Conservation (phyloP, 2,888 invertebrate species). For the Aradus depressus region DNA sequence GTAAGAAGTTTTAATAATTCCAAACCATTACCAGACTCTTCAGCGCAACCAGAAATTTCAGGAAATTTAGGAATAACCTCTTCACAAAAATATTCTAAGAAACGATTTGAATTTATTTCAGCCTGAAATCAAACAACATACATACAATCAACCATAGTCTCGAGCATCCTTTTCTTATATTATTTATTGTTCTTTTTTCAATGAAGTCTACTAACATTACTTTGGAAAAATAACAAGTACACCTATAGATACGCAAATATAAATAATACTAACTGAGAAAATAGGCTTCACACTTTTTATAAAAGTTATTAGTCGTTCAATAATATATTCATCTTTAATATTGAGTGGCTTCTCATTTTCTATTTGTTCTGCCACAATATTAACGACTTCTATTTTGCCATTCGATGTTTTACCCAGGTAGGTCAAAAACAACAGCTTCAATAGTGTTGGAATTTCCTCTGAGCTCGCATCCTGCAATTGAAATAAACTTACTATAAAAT, state of each 20-base stretch:
- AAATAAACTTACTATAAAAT: conserved; percentile 14
- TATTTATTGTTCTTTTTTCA: not conserved
- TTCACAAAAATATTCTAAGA: conserved; percentile 72
- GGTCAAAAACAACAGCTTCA: conserved; percentile 73
- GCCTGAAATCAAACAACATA: conserved; percentile 23
- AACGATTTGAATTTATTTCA: conserved; percentile 52
- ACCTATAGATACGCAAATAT: not conserved
- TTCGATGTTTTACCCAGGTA: conserved; percentile 66
- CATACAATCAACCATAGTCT: no score
- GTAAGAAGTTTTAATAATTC: conserved; percentile 78
- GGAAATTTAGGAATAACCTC: conserved; percentile 64
- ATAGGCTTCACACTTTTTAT: conserved; percentile 73
- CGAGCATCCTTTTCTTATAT: no score
- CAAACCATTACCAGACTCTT: conserved; percentile 50
- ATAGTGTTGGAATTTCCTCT: conserved; percentile 81
- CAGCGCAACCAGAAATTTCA: conserved; percentile 50
- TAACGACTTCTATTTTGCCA: conserved; percentile 78
- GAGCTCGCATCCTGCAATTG: conserved; percentile 68
- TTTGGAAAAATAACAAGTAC: not conserved
- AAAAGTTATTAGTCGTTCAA: conserved; percentile 73
- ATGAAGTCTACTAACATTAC: not conserved
- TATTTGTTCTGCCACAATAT: conserved; percentile 74
- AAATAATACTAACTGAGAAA: conserved; percentile 47
- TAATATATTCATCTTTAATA: conserved; percentile 42
- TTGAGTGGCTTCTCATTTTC: conserved; percentile 56